Evolutionary conservation across 2,888 invertebrate species (phyloP).

Genomic region (Stenchaetothrips biformis): DNA sequence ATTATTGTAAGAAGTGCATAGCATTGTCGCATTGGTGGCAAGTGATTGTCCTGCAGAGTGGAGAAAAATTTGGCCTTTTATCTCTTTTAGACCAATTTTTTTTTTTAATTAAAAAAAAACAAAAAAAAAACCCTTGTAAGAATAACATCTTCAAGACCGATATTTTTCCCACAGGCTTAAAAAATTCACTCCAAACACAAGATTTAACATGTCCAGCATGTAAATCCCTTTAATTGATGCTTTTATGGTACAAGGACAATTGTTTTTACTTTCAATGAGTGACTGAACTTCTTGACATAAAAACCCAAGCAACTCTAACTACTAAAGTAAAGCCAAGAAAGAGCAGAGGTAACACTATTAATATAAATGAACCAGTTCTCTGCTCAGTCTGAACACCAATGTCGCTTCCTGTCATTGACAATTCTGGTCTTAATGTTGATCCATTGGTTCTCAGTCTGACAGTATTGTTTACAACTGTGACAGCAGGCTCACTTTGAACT

Average conservation of each 20-base stretch:
- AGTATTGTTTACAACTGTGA: not conserved
- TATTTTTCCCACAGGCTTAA: too few relatives aligned
- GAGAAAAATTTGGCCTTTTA: too few relatives aligned
- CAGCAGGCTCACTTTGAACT: not conserved
- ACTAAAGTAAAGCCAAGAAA: constrained; percentile 15
- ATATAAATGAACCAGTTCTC: not conserved
- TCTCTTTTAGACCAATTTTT: too few relatives aligned
- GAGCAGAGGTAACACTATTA: not conserved
- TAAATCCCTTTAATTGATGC: not conserved
- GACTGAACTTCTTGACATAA: not conserved
- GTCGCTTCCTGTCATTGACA: not conserved
- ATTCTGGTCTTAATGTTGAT: not conserved
- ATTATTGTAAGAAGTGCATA: too few relatives aligned
- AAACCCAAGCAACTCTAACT: not conserved
- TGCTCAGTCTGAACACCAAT: not conserved
- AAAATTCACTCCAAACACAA: constrained; percentile 33
- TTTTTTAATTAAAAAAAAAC: too few relatives aligned
- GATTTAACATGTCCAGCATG: not conserved
- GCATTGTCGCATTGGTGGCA: too few relatives aligned
- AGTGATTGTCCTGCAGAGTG: too few relatives aligned
- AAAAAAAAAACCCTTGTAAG: too few relatives aligned
- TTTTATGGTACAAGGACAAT: too few relatives aligned
- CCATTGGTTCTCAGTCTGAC: not conserved
- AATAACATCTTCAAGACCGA: too few relatives aligned
- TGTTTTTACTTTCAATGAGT: not conserved